Conservation (phyloP, 2,888 invertebrate species). For the Tenthredo distinguenda region DNA sequence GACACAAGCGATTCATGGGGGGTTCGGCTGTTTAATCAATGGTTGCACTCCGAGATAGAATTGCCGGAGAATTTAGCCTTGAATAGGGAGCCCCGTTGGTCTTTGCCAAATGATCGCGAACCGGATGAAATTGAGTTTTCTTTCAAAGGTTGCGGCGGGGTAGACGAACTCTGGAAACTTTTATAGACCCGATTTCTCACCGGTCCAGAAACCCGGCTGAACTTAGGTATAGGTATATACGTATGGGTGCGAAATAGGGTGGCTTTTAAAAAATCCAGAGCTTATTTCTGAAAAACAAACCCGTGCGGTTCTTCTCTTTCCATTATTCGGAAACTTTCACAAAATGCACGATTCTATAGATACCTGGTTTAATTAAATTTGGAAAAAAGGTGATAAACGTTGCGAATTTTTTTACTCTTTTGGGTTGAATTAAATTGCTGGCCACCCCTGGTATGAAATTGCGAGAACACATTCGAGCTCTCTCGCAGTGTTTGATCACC, state of each 20-base stretch:
- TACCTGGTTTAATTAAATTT: not conserved
- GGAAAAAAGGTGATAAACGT: too few species aligned
- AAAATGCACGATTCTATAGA: not conserved
- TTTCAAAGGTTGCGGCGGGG: not conserved
- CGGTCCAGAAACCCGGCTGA: not conserved
- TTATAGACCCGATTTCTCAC: conserved; percentile 9
- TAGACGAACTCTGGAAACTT: conserved; percentile 23
- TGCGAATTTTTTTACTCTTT: not conserved
- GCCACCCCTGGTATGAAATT: not conserved
- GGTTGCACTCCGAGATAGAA: not conserved
- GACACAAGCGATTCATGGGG: not conserved
- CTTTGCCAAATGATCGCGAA: conserved; percentile 24
- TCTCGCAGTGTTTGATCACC: not conserved
- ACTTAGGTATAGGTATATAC: not conserved
- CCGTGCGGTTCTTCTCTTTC: not conserved
- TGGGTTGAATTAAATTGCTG: not conserved
- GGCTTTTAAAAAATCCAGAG: not conserved
- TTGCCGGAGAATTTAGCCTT: conserved; percentile 19
- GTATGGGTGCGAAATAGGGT: not conserved
- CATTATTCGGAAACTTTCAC: not conserved
- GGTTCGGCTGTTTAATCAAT: conserved; percentile 26
- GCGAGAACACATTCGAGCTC: not conserved
- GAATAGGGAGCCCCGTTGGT: conserved; percentile 5
- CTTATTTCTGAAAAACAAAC: not conserved
- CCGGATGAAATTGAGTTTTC: conserved; percentile 39